Percentiles rank a stretch among this genome's conserved stretches.
Conservation (phyloP, 2,888 invertebrate genomes). For the Suillia variegata region DNA sequence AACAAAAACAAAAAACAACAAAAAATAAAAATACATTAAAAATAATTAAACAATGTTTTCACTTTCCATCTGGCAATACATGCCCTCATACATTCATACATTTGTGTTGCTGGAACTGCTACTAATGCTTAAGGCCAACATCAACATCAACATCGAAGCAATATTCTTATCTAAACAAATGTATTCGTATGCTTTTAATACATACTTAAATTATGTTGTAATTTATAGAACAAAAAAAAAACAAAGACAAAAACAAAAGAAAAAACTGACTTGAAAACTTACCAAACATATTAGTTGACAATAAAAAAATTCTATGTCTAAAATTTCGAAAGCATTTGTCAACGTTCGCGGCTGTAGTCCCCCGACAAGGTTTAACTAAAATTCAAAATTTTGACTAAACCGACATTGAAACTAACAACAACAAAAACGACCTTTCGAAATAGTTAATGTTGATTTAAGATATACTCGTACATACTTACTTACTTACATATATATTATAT, state of each 20-base stretch:
- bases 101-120: constrained; percentile 1
- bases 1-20: constrained; percentile 9
- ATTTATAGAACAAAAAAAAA: constrained; percentile 9
- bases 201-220: constrained; percentile 4
- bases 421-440: neutral
- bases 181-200: constrained; percentile 10
- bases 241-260: constrained; percentile 5
- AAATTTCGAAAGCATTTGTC: neutral
- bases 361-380: too few relatives aligned
- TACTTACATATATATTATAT: too few relatives aligned
- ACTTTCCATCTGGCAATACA: constrained; percentile 21
- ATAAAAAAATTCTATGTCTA: neutral
- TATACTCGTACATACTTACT: too few relatives aligned
- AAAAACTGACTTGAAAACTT: constrained; percentile 1
- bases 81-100: constrained; percentile 25
- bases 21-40: too few relatives aligned
- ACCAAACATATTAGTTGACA: neutral
- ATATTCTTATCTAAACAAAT: constrained; percentile 10
- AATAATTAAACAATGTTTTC: too few relatives aligned
- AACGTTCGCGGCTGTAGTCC: too few relatives aligned
- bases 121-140: constrained; percentile 17
- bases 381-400: too few relatives aligned
- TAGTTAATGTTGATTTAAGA: neutral
- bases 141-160: constrained; percentile 26
- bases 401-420: neutral